A percentile compares a stretch with the other conserved stretches of the same genome.
phyloP scores from a whole-genome alignment of 2,888 invertebrate genomes.

The Alloscopus bannaensis region DNA sequence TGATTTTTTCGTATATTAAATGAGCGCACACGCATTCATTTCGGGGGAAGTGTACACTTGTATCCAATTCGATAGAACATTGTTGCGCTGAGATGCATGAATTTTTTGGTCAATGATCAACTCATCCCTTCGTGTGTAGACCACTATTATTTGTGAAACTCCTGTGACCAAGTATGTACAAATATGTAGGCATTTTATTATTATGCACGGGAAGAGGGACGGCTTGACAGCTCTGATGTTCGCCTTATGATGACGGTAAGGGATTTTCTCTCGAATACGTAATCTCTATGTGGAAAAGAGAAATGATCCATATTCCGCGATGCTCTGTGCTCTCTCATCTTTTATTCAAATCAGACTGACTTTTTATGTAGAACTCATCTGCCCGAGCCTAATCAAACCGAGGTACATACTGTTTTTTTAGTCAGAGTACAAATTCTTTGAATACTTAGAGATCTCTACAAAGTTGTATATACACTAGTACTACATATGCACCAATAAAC shows the following conservation, averaged over 20 bases:
- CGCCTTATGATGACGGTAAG: conserved; percentile 43
- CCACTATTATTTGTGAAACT: conserved; percentile 51
- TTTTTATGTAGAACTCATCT: conserved; percentile 34
- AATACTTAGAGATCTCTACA: neutral
- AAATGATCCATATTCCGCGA: conserved; percentile 51
- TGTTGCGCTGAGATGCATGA: neutral
- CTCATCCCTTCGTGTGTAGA: conserved; percentile 40
- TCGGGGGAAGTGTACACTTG: neutral
- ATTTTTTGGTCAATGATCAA: conserved; percentile 42
- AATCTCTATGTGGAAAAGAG: conserved; percentile 30
- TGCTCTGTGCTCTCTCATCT: conserved; percentile 35
- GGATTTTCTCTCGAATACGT: conserved; percentile 22
- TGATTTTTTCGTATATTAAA: conserved; percentile 31
- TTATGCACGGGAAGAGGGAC: conserved; percentile 26
- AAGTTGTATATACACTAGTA: neutral
- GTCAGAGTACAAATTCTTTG: conserved; percentile 26
- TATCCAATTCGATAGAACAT: neutral
- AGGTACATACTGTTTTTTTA: neutral
- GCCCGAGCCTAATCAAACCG: conserved; percentile 38
- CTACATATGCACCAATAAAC: conserved; percentile 7
- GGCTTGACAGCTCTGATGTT: conserved; percentile 56
- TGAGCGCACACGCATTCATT: neutral
- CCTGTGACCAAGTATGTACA: conserved; percentile 59
- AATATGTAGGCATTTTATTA: conserved; percentile 58
- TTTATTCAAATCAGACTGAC: conserved; percentile 53